Percentiles rank a stretch among this genome's conserved stretches.
Evolutionary conservation across 2,113 vertebrate species (phyloP).

Genomic region (Grammomys dolichurus): DNA sequence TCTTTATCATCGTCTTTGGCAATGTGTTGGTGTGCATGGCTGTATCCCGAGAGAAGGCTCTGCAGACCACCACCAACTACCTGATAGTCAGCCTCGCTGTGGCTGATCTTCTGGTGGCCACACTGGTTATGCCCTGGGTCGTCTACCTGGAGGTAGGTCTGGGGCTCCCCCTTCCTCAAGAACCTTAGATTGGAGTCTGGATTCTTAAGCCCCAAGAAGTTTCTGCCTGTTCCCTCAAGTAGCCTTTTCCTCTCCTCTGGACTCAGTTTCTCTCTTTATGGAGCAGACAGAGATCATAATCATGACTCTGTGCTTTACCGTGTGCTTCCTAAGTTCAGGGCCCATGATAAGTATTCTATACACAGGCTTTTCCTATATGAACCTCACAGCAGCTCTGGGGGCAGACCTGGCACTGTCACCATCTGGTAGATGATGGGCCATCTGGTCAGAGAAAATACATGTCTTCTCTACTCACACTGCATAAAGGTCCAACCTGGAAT

Average conservation of each 20-base stretch:
- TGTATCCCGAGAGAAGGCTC: constrained; percentile 96
- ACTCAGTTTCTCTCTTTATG: background rate
- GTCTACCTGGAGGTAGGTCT: constrained; percentile 95
- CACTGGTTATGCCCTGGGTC: constrained; percentile 98
- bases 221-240: background rate
- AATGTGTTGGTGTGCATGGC: constrained; percentile 99
- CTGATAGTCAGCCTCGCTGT: constrained; percentile 98
- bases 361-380: rapidly evolving
- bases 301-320: rapidly evolving
- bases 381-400: background rate
- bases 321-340: background rate
- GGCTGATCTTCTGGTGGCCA: constrained; percentile 96
- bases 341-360: rapidly evolving
- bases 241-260: background rate
- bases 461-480: background rate
- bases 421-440: background rate
- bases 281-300: background rate
- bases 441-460: background rate
- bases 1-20: constrained; percentile 97
- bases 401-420: background rate
- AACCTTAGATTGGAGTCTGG: rapidly evolving
- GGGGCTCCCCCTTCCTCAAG: background rate
- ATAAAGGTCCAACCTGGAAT: no score
- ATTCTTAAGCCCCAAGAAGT: background rate
- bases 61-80: constrained; percentile 99